phyloP scores from a whole-genome alignment of 2,113 vertebrate species.

The Antigone vipio region DNA sequence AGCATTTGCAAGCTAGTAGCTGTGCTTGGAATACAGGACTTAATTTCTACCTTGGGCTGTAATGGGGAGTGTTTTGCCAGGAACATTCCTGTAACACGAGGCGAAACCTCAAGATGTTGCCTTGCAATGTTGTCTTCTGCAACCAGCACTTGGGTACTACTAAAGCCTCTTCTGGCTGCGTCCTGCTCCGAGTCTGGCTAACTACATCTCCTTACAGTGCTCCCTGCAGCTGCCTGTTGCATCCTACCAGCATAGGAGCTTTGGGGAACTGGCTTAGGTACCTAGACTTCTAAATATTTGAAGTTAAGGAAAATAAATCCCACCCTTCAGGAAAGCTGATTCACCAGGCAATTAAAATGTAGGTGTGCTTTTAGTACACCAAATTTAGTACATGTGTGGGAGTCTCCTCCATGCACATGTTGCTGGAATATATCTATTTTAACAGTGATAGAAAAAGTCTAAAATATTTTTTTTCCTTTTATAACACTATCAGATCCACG shows the following conservation, averaged over 20 bases:
- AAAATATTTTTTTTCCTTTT: background rate
- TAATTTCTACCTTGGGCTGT: background rate
- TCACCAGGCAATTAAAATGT: background rate
- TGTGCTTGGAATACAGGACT: background rate
- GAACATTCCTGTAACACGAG: background rate
- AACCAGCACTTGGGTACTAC: rapidly evolving
- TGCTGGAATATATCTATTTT: background rate
- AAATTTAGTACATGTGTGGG: rapidly evolving
- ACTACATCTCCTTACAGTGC: background rate
- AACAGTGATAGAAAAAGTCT: background rate
- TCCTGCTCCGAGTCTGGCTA: background rate
- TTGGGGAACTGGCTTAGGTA: background rate
- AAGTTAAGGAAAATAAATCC: background rate
- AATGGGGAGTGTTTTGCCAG: background rate
- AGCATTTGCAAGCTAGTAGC: background rate
- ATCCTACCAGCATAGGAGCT: background rate
- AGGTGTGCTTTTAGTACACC: background rate
- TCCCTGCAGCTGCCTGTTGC: background rate
- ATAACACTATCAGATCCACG: background rate
- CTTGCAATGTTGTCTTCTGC: background rate
- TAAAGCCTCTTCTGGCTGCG: background rate
- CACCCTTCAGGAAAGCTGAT: background rate
- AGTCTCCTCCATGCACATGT: rapidly evolving
- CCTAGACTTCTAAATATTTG: background rate
- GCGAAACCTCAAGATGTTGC: background rate